These are phyloP conservation scores for Ruditapes philippinarum DNA, from an alignment of 1,140 invertebrate species.

Conservation along the genomic window DNA sequence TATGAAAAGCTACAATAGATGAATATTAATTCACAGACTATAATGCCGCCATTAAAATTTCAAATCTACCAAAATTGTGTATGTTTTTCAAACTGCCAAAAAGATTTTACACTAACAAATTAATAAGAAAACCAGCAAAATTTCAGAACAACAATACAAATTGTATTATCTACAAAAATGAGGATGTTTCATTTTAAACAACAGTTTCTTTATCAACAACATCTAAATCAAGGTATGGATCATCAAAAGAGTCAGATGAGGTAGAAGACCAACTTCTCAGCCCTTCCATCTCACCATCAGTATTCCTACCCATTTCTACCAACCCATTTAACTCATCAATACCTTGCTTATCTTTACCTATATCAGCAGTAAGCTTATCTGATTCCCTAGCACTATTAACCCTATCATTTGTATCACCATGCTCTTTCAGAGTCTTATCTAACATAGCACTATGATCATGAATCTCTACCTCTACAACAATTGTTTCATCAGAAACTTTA, in stretches of 20 bases:
- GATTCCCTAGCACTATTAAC: background rate
- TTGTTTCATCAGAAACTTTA: background rate
- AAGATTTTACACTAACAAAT: too few species aligned
- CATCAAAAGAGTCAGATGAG: slow-evolving; percentile 34
- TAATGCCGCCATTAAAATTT: too few species aligned
- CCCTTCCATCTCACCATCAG: background rate
- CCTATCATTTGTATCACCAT: background rate
- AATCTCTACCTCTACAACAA: slow-evolving; percentile 12
- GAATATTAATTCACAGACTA: too few species aligned
- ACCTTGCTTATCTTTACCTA: background rate
- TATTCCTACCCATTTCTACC: background rate
- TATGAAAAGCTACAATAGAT: too few species aligned
- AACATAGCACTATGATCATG: background rate
- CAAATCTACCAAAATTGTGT: too few species aligned
- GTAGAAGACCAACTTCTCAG: slow-evolving; percentile 42
- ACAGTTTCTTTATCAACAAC: slow-evolving; percentile 13
- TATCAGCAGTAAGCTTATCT: background rate
- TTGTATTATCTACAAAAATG: too few species aligned
- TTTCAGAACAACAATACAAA: too few species aligned
- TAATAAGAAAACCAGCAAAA: too few species aligned
- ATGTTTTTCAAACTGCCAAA: too few species aligned
- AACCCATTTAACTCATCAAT: background rate
- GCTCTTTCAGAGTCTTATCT: background rate
- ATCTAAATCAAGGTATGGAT: background rate
- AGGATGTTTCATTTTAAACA: background rate